Percentiles rank a stretch among this genome's conserved stretches.
These are phyloP conservation scores for Chelon labrosus DNA, from an alignment of 2,797 vertebrate species.

Conservation along the genomic window DNA sequence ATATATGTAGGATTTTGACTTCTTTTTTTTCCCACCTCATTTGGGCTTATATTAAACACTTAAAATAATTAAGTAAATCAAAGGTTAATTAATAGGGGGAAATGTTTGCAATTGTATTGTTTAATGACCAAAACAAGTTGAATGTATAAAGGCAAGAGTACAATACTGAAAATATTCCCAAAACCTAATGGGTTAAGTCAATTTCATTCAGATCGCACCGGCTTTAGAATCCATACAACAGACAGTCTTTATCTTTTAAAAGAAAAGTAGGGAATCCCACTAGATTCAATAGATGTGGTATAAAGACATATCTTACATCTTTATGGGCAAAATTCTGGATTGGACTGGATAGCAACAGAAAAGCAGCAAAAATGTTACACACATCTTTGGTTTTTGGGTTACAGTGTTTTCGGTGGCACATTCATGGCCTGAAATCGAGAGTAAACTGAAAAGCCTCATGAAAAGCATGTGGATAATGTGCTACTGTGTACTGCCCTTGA, in stretches of 20 bases:
- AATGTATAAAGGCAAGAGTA: background rate
- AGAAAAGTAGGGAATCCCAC: background rate
- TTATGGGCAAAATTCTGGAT: background rate
- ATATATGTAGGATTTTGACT: too few relatives aligned
- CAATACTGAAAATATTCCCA: background rate
- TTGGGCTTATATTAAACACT: background rate
- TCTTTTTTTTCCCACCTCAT: background rate
- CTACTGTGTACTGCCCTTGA: slow-evolving; percentile 30
- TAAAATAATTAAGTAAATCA: background rate
- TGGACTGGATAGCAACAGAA: background rate
- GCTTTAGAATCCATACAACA: background rate
- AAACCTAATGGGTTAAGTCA: background rate
- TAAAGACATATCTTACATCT: background rate
- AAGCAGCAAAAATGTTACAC: slow-evolving; percentile 11
- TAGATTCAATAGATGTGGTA: background rate
- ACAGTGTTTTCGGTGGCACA: background rate
- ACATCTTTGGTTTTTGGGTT: slow-evolving; percentile 13
- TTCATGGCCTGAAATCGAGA: slow-evolving; percentile 26
- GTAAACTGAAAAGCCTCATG: slow-evolving; percentile 15
- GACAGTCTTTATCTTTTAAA: background rate
- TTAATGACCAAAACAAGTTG: background rate
- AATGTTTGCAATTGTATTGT: too few relatives aligned
- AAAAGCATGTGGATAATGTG: slow-evolving; percentile 26
- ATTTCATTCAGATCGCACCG: background rate
- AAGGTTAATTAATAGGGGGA: background rate